Conservation (phyloP, 1,140 invertebrate genomes). For the Cotesia vestalis region DNA sequence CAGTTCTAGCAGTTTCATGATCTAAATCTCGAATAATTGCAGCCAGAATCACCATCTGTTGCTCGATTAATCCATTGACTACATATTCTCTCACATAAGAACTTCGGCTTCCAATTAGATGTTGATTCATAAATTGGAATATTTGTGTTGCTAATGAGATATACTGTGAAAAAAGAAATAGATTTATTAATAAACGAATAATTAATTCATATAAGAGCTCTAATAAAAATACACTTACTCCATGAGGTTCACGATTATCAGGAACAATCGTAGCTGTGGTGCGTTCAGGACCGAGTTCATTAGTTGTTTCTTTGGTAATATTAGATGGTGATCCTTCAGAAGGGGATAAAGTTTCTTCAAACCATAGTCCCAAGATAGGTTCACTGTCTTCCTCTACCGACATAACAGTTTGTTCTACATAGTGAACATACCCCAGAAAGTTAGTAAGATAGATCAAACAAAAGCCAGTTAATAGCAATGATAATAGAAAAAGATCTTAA, state of each 20-base stretch:
- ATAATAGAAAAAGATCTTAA: constrained; percentile 27
- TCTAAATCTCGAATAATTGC: constrained; percentile 87
- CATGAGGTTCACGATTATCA: constrained; percentile 89
- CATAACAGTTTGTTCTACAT: constrained; percentile 62
- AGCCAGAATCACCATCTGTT: constrained; percentile 83
- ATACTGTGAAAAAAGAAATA: constrained; percentile 70
- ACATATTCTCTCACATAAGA: constrained; percentile 68
- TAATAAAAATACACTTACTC: constrained; percentile 68
- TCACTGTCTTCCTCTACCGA: constrained; percentile 82
- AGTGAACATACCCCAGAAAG: constrained; percentile 53
- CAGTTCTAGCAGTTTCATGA: constrained; percentile 81
- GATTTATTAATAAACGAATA: constrained; percentile 29
- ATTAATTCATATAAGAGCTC: constrained; percentile 24
- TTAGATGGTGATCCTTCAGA: constrained; percentile 69
- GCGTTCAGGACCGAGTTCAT: constrained; percentile 65
- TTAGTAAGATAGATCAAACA: constrained; percentile 53
- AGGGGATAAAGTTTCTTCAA: constrained; percentile 88
- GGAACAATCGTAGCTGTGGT: constrained; percentile 74
- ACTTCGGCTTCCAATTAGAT: constrained; percentile 74
- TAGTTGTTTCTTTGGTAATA: constrained; percentile 67
- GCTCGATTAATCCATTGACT: constrained; percentile 73
- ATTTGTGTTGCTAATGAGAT: constrained; percentile 82
- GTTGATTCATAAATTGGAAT: constrained; percentile 77
- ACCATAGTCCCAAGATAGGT: constrained; percentile 90
- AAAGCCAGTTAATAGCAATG: constrained; percentile 44